These are phyloP conservation scores for Centropus bengalensis DNA, from an alignment of 2,113 vertebrate genomes.

Conservation along the genomic window DNA sequence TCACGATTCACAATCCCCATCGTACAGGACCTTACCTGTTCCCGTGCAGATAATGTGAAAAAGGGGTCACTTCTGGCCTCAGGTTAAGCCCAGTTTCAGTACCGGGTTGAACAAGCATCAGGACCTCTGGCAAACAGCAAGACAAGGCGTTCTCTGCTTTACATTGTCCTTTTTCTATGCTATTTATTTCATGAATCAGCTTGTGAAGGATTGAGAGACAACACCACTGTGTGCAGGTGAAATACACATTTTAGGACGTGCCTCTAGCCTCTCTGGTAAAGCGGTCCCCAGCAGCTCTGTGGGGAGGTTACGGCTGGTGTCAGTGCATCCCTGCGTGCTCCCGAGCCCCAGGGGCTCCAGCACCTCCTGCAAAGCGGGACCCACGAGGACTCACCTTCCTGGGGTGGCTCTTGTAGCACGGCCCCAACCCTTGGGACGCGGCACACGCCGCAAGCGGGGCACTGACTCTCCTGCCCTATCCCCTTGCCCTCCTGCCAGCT, in stretches of 20 bases:
- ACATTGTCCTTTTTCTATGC: accelerated
- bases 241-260: accelerated
- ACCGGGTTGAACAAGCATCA: accelerated
- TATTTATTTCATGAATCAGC: not conserved
- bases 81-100: not conserved
- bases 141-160: not conserved
- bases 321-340: accelerated
- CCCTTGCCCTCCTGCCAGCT: not conserved
- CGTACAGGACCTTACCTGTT: accelerated
- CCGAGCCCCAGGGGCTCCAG: not conserved
- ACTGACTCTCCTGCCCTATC: not conserved
- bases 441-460: not conserved
- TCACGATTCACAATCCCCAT: accelerated
- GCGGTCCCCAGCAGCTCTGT: accelerated
- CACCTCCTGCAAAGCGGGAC: not conserved
- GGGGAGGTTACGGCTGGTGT: not conserved
- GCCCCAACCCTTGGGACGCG: too few species aligned
- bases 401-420: too few species aligned
- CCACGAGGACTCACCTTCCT: not conserved
- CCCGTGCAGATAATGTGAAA: not conserved
- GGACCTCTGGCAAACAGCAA: not conserved
- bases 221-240: accelerated
- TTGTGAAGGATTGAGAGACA: not conserved
- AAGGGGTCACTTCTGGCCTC: accelerated
- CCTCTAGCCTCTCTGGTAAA: not conserved